Evolutionary conservation across 2,888 invertebrate genomes (phyloP).

Genomic region (Heteromyza rotundicornis): DNA sequence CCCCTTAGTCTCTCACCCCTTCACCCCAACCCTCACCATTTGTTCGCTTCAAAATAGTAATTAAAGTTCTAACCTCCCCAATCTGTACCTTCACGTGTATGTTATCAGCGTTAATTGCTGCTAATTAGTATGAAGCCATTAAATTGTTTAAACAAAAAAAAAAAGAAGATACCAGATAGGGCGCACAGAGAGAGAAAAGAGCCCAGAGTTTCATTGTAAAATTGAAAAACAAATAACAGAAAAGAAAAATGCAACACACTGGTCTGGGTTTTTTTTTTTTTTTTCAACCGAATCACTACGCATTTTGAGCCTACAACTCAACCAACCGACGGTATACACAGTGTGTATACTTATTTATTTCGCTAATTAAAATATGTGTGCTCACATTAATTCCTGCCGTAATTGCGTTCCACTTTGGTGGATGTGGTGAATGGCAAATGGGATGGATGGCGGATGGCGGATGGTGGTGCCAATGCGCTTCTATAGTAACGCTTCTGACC

Average conservation of each 20-base stretch:
- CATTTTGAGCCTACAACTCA: slow-evolving; percentile 4
- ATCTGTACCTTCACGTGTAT: neutral
- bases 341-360: slow-evolving; percentile 51
- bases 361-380: slow-evolving; percentile 55
- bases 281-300: neutral
- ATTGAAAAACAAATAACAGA: neutral
- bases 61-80: neutral
- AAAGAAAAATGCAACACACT: neutral
- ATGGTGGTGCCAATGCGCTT: slow-evolving; percentile 14
- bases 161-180: no score
- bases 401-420: slow-evolving; percentile 46
- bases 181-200: no score
- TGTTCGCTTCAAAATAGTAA: slow-evolving; percentile 13
- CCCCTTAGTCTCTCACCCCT: slow-evolving; percentile 28
- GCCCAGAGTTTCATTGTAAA: neutral
- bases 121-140: slow-evolving; percentile 47
- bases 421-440: no score
- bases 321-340: slow-evolving; percentile 25
- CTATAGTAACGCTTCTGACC: slow-evolving; percentile 4
- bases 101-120: slow-evolving; percentile 46
- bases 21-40: no score
- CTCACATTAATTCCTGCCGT: slow-evolving; percentile 34
- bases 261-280: no score
- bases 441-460: no score
- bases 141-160: neutral